A percentile compares a stretch with the other conserved stretches of the same genome.
These are phyloP conservation scores for Agrilus planipennis DNA, from an alignment of 1,140 invertebrate genomes.

Conservation along the genomic window DNA sequence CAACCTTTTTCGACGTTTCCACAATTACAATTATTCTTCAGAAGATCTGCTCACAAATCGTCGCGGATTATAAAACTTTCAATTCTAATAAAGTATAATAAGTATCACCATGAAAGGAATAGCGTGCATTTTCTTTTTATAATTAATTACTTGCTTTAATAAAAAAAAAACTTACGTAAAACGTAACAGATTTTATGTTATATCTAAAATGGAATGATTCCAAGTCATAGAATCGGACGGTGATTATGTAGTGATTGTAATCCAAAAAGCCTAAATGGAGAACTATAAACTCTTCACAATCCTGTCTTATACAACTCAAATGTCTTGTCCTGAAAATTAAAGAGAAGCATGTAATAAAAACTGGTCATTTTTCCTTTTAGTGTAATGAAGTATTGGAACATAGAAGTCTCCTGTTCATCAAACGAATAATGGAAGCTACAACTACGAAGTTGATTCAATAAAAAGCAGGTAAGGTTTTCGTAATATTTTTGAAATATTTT, in stretches of 20 bases:
- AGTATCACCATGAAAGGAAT: too few relatives aligned
- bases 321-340: slow-evolving; percentile 54
- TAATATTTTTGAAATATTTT: too few relatives aligned
- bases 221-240: slow-evolving; percentile 71
- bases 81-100: too few relatives aligned
- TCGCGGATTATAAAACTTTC: too few relatives aligned
- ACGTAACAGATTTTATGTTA: slow-evolving; percentile 70
- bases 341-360: slow-evolving; percentile 1
- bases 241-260: slow-evolving; percentile 78
- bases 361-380: slow-evolving; percentile 57
- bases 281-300: slow-evolving; percentile 78
- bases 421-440: too few relatives aligned
- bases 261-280: slow-evolving; percentile 84
- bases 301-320: slow-evolving; percentile 66
- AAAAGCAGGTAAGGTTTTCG: too few relatives aligned
- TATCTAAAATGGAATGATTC: slow-evolving; percentile 75
- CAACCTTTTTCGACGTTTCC: too few relatives aligned
- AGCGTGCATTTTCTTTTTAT: background rate
- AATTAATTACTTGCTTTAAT: too few relatives aligned
- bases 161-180: slow-evolving; percentile 64
- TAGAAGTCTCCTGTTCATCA: too few relatives aligned
- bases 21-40: too few relatives aligned
- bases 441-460: too few relatives aligned
- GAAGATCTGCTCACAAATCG: too few relatives aligned
- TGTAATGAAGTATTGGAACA: slow-evolving; percentile 47